Percentiles rank a stretch among this genome's conserved stretches.
phyloP scores from a whole-genome alignment of 2,113 vertebrate genomes.

The Corythaeola cristata region DNA sequence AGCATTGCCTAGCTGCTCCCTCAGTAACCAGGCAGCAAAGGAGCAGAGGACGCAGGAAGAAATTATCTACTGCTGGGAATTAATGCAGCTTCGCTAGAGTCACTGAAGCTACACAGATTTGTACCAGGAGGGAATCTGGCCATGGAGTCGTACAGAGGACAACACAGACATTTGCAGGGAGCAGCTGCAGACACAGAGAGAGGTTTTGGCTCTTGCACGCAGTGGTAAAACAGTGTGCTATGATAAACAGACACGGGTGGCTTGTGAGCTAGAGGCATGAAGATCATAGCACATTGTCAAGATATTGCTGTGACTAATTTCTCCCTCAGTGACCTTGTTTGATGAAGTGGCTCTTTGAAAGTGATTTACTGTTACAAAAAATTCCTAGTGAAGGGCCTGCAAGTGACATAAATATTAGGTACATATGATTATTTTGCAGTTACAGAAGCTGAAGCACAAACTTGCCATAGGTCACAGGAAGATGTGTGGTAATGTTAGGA shows the following conservation, averaged over 20 bases:
- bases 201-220: not conserved
- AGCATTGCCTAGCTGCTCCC: not conserved
- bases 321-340: not conserved
- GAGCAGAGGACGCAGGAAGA: not conserved
- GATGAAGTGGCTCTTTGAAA: not conserved
- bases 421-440: not conserved
- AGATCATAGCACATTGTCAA: not conserved
- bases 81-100: conserved; percentile 1
- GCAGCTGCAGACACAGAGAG: not conserved
- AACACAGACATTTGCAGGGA: not conserved
- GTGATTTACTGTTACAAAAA: not conserved
- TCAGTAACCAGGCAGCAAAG: not conserved
- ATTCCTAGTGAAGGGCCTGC: not conserved
- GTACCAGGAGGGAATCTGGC: not conserved
- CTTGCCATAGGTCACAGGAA: not conserved
- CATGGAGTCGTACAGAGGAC: not conserved
- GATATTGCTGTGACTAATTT: conserved; percentile 6
- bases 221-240: not conserved
- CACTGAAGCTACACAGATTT: not conserved
- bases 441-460: not conserved
- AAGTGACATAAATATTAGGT: not conserved
- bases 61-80: not conserved
- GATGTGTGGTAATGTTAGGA: not conserved
- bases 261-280: not conserved
- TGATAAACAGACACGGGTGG: not conserved